These are phyloP conservation scores for Penaeus indicus DNA, from an alignment of 1,140 invertebrate species.

Conservation along the genomic window DNA sequence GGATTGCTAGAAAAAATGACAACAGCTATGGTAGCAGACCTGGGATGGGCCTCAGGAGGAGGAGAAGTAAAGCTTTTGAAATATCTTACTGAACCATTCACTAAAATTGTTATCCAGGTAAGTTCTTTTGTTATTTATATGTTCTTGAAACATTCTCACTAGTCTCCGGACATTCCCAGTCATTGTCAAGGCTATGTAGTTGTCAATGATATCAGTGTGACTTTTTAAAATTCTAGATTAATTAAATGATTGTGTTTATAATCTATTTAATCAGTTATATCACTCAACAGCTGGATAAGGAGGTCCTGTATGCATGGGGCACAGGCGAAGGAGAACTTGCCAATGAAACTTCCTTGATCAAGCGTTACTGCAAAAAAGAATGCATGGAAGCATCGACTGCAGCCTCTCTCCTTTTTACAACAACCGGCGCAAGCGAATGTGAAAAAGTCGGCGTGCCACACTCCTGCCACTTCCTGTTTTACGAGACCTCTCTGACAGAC, in stretches of 20 bases:
- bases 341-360: constrained; percentile 67
- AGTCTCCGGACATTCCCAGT: neutral
- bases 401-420: neutral
- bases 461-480: constrained; percentile 62
- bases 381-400: neutral
- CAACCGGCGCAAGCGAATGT: constrained; percentile 2
- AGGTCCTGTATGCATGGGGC: constrained; percentile 70
- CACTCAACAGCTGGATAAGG: constrained; percentile 71
- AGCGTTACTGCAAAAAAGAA: constrained; percentile 58
- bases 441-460: constrained; percentile 33
- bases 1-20: constrained; percentile 66
- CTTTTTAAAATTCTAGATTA: neutral
- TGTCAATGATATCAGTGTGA: neutral
- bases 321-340: constrained; percentile 64
- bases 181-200: neutral
- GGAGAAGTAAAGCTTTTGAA: constrained; percentile 64
- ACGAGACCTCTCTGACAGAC: constrained; percentile 54
- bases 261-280: constrained; percentile 20
- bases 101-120: constrained; percentile 64
- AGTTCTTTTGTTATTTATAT: constrained; percentile 9
- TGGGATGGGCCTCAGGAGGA: constrained; percentile 32
- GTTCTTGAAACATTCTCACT: neutral
- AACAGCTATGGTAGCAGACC: constrained; percentile 45
- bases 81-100: constrained; percentile 65
- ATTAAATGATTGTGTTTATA: neutral